Percentiles rank a stretch among this genome's conserved stretches.
Conservation (phyloP, 2,888 invertebrate genomes). For the Timema podura region DNA sequence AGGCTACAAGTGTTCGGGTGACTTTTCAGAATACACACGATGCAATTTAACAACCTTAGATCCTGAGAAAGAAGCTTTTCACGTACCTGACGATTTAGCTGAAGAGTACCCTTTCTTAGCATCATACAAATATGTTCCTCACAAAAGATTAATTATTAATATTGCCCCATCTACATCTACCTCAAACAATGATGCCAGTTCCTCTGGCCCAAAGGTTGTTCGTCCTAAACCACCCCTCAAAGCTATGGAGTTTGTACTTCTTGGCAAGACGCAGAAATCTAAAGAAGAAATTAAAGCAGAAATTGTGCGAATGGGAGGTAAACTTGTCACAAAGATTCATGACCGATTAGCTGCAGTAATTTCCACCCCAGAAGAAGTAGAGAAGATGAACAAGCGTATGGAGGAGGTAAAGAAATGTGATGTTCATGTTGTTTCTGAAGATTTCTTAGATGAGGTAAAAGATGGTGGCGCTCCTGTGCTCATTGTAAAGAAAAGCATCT, state of each 20-base stretch:
- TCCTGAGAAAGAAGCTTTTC: constrained; percentile 68
- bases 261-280: constrained; percentile 53
- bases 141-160: constrained; percentile 29
- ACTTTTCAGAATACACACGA: constrained; percentile 84
- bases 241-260: constrained; percentile 70
- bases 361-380: constrained; percentile 54
- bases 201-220: constrained; percentile 59
- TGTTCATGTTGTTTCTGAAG: constrained; percentile 76
- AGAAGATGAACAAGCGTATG: constrained; percentile 63
- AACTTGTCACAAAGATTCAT: constrained; percentile 59
- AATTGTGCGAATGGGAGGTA: constrained; percentile 73
- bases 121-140: constrained; percentile 43
- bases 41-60: constrained; percentile 68
- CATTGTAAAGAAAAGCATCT: constrained; percentile 68
- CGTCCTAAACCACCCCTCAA: constrained; percentile 66
- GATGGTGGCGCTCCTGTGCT: constrained; percentile 57
- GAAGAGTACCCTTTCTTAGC: constrained; percentile 51
- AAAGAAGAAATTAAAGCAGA: constrained; percentile 63
- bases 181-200: not conserved
- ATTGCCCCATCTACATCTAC: constrained; percentile 10
- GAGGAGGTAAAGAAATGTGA: constrained; percentile 59
- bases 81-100: constrained; percentile 60
- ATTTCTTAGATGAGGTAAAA: constrained; percentile 63
- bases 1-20: constrained; percentile 82
- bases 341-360: constrained; percentile 70